These are phyloP conservation scores for Pyrrhosoma nymphula DNA, from an alignment of 2,888 invertebrate species.

Conservation along the genomic window DNA sequence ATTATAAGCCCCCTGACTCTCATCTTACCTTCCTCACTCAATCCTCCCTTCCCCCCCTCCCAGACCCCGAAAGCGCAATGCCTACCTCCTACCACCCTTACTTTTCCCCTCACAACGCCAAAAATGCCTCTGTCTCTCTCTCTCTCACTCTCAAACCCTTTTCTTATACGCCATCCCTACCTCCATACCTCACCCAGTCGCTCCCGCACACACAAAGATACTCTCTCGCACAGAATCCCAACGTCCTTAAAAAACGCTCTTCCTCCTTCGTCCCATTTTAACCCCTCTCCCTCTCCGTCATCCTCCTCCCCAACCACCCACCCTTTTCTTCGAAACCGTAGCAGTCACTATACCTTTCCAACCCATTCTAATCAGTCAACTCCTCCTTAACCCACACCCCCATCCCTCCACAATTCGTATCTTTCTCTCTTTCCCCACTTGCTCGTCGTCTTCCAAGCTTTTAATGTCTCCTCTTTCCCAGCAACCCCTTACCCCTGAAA, in stretches of 20 bases:
- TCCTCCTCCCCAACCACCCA: background rate
- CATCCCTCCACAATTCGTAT: background rate
- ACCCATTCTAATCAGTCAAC: background rate
- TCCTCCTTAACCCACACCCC: background rate
- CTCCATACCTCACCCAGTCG: background rate
- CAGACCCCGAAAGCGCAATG: background rate
- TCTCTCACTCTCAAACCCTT: constrained; percentile 38
- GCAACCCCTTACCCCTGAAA: background rate
- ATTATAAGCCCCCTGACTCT: constrained; percentile 40
- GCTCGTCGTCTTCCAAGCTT: constrained; percentile 20
- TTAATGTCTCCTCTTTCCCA: background rate
- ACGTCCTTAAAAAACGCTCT: constrained; percentile 12
- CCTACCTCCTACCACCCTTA: background rate
- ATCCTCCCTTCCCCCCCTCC: background rate
- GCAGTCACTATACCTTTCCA: background rate
- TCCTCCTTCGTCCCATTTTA: background rate
- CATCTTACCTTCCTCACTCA: background rate
- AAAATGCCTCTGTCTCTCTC: background rate
- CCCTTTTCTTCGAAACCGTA: background rate
- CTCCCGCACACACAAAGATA: constrained; percentile 12
- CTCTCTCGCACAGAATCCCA: background rate
- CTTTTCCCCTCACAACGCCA: background rate
- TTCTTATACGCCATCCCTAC: background rate
- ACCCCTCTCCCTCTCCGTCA: background rate
- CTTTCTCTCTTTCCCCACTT: constrained; percentile 24